A percentile compares a stretch with the other conserved stretches of the same genome.
Conservation (phyloP, 1,140 invertebrate species). For the Aphis craccivora region DNA sequence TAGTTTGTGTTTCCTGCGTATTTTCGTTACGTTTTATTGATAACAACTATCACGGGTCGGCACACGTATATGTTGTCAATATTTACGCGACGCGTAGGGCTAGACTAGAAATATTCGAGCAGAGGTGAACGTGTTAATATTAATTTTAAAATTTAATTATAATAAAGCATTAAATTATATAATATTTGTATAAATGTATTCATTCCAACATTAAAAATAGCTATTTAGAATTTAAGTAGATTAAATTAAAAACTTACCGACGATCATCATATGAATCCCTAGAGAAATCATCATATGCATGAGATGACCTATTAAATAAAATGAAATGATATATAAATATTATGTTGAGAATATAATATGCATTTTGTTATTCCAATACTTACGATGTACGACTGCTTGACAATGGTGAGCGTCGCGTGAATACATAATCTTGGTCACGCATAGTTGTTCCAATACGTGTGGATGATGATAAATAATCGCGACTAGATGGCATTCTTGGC, state of each 20-base stretch:
- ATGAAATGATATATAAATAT: neutral
- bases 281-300: conserved; percentile 76
- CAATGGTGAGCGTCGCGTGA: conserved; percentile 49
- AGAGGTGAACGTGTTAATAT: no score
- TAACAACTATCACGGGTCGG: no score
- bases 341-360: neutral
- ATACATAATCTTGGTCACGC: conserved; percentile 52
- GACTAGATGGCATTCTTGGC: conserved; percentile 51
- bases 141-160: neutral
- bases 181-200: no score
- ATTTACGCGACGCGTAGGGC: no score
- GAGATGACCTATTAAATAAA: conserved; percentile 14
- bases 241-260: conserved; percentile 69
- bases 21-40: no score
- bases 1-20: no score
- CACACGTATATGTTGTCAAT: no score
- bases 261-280: conserved; percentile 84
- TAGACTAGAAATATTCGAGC: no score
- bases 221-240: neutral
- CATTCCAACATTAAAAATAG: neutral
- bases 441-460: conserved; percentile 54
- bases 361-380: neutral
- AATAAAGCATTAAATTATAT: neutral
- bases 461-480: conserved; percentile 48
- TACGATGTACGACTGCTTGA: conserved; percentile 49